Base-by-base conservation (phyloP, 2,888 invertebrate genomes). In the Aethes cnicana region DNA sequence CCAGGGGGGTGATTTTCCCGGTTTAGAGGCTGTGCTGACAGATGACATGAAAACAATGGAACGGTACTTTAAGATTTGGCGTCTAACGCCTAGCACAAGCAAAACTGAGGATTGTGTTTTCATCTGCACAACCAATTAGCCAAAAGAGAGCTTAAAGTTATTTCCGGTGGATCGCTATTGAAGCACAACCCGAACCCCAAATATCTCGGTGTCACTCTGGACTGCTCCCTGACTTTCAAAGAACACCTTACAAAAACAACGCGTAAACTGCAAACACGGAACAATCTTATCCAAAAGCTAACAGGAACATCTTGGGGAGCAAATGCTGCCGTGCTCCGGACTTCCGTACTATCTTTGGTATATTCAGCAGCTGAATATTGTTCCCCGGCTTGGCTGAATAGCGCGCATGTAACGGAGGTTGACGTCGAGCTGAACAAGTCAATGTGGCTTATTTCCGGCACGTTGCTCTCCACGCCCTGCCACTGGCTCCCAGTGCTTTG, bases 401-500 rank as follows among this genome's bases (percentile, higher is more conserved):
- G 35, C 9, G 35, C 35, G 5, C 20, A 35, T 7, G 20, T 20
- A 9, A 2, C 9, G 1, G 20, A 20, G 18, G 18, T 35, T 2
- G 35, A 35, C 9, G 20, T 42, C 2, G 9, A 30, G 3, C 35
- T 35, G 4, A 35, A 35, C 8, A 17, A 21, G 21, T 2, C 21
- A 72, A 65, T 72, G 66, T 70, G 69, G 70, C 63, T 76, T 9
- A 35, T 20, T 4, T 32, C 32, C 6, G 18, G 18, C 2, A 35
- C 35, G 11, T 20, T 20, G 5, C 35, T 20, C 1, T 35, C 35
- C 5, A 21, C n/a, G n/a, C n/a, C 21, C 21, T 8, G 2, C 2
- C 21, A 21, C 21, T 21, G 21, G 21, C 21, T 21, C 2, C 21
- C 21, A 2, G 21, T 21, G 4, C 21, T 21, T 1, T 21, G 21